Evolutionary conservation across 37 sponge, comb jelly and placozoan genomes (phyloP), one percentile per base, ranked within the genome.

Genomic region (Amphimedon queenslandica): DNA sequence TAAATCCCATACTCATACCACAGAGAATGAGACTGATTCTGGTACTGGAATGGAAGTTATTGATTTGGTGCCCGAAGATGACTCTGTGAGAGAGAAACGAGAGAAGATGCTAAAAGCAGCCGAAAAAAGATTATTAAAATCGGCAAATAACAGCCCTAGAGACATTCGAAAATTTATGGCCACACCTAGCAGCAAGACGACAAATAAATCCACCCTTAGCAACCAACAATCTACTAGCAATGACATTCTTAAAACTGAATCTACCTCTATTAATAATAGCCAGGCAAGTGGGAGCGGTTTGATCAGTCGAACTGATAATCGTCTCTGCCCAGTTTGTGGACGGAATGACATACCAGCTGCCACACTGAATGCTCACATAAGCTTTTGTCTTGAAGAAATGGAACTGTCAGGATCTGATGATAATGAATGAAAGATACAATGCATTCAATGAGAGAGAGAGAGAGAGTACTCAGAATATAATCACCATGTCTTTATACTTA

Each of bases 311-410:
- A 6, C 58, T 77, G 37, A 77, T 56, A 38, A 84, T 47, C 8
- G 13, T 8, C 13, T 66, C 36, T 85, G 85, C 39, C 85, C 85
- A 42, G 75, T 85, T 31, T 85, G 85, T 72, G 80, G 80, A 4
- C 77, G 69, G n/a, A 47, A 36, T 1, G 77, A 78, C 53, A 85
- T 85, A 35, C 85, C 85, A 37, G 25, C 60, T 5, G 63, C 58
- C 0, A 43, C 77, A 51, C 73, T 85, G 32, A 85, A 78, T 28
- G 42, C 39, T 32, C 85, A 85, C 40, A 29, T 85, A 4, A n/a
- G 58, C 8, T 27, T 69, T 38, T 85, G 85, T 69, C 56, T 85
- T n/a, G 85, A 85, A 20, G 80, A 72, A 60, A 80, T 73, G 31
- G 74, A 68, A 34, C 61, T 60, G 23, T 6, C 5, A n/a, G 23